A percentile compares a stretch with the other conserved stretches of the same genome.
Conservation (phyloP, 1,140 invertebrate genomes). For the Drosophila serrata region DNA sequence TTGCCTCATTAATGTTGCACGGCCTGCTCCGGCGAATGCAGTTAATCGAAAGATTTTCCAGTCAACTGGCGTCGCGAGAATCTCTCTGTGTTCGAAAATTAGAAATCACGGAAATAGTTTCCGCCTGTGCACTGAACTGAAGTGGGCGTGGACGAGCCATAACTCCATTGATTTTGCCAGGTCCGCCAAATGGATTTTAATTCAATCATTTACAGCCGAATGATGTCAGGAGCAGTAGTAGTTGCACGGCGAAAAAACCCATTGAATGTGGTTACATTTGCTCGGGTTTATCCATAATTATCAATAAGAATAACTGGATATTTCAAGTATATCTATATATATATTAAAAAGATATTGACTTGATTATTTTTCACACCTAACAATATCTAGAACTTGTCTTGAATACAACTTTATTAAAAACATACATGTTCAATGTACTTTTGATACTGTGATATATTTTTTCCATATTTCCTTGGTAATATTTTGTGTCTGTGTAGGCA, state of each 20-base stretch:
- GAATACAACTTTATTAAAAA: not conserved
- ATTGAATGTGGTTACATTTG: not conserved
- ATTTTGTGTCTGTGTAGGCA: slow-evolving; percentile 18
- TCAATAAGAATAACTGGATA: not conserved
- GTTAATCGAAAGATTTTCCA: slow-evolving; percentile 75
- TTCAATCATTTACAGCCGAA: slow-evolving; percentile 77
- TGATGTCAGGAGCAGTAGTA: slow-evolving; percentile 3
- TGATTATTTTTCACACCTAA: not conserved
- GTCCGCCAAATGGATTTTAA: slow-evolving; percentile 63
- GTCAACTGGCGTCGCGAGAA: slow-evolving; percentile 35
- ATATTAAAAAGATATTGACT: not conserved
- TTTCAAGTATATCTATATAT: not conserved
- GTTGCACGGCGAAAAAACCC: not conserved
- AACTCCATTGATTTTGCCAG: slow-evolving; percentile 67
- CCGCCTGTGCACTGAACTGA: slow-evolving; percentile 54
- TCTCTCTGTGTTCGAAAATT: slow-evolving; percentile 35
- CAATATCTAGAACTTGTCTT: not conserved
- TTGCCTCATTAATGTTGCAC: slow-evolving; percentile 56
- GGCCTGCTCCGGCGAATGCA: slow-evolving; percentile 43
- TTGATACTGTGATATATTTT: not conserved
- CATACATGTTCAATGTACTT: not conserved
- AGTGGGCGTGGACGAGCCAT: slow-evolving; percentile 36
- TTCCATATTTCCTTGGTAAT: not conserved
- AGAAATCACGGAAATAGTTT: slow-evolving; percentile 67
- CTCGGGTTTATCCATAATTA: not conserved